These are phyloP conservation scores for Martes martes DNA, from an alignment of 2,113 vertebrate species.

Conservation along the genomic window DNA sequence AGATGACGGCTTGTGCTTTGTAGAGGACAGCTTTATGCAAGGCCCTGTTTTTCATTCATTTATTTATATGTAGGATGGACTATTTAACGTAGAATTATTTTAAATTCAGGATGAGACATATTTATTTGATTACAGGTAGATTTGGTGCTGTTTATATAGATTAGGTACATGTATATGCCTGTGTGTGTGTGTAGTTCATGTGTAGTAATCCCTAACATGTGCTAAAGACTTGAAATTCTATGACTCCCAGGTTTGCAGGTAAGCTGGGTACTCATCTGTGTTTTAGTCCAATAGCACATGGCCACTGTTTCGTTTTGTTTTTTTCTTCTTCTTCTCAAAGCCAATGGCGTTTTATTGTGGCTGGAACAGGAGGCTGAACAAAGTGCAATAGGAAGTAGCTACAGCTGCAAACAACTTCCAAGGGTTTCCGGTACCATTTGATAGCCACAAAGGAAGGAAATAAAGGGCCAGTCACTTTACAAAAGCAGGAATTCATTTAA, in stretches of 20 bases:
- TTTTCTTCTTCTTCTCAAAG: constrained; percentile 59
- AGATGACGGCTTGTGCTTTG: background rate
- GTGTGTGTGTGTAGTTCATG: constrained; percentile 7
- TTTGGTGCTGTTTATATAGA: background rate
- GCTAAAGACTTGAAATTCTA: constrained; percentile 34
- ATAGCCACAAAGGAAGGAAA: constrained; percentile 76
- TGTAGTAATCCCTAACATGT: constrained; percentile 54
- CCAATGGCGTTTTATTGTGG: constrained; percentile 70
- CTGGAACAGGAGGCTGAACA: constrained; percentile 71
- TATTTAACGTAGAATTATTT: background rate
- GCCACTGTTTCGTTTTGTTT: background rate
- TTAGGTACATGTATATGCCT: background rate
- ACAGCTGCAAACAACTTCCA: constrained; percentile 89
- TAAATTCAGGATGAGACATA: background rate
- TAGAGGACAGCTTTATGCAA: background rate
- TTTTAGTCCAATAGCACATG: constrained; percentile 58
- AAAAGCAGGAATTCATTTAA: constrained; percentile 61
- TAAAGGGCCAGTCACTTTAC: constrained; percentile 52
- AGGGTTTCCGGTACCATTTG: constrained; percentile 82
- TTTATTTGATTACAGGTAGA: background rate
- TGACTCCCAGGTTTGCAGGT: background rate
- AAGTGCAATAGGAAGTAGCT: constrained; percentile 87
- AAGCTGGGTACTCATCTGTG: background rate
- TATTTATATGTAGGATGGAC: background rate
- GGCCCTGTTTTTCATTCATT: background rate